Evolutionary conservation across 2,113 vertebrate genomes (phyloP).

Genomic region (Budorcas taxicolor): DNA sequence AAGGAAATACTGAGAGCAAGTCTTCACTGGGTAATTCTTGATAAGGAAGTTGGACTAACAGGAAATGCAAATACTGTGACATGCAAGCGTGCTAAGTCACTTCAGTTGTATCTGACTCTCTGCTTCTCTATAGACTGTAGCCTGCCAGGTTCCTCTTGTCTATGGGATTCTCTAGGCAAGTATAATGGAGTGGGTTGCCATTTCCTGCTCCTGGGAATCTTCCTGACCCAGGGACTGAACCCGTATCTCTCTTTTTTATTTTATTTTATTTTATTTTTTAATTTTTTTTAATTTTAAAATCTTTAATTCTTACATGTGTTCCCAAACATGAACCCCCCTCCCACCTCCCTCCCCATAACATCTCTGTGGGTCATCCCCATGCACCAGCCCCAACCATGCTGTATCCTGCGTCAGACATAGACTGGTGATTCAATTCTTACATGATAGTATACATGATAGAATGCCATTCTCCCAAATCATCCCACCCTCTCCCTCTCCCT

Average conservation of each 20-base stretch:
- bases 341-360: too few species aligned
- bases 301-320: too few species aligned
- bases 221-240: background rate
- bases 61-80: background rate
- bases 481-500: too few species aligned
- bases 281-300: too few species aligned
- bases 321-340: too few species aligned
- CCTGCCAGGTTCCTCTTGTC: background rate
- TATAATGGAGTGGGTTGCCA: background rate
- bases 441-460: too few species aligned
- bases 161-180: background rate
- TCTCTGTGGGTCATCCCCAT: too few species aligned
- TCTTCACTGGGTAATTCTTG: background rate
- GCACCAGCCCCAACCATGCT: too few species aligned
- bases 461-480: too few species aligned
- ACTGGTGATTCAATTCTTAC: too few species aligned
- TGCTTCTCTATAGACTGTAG: background rate
- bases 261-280: too few species aligned
- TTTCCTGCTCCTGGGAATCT: background rate
- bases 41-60: background rate
- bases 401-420: too few species aligned
- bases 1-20: background rate
- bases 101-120: background rate
- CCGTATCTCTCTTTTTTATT: fast-evolving
- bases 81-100: background rate